Base-by-base conservation (phyloP, 2,113 vertebrate species). In the Zeus faber region DNA sequence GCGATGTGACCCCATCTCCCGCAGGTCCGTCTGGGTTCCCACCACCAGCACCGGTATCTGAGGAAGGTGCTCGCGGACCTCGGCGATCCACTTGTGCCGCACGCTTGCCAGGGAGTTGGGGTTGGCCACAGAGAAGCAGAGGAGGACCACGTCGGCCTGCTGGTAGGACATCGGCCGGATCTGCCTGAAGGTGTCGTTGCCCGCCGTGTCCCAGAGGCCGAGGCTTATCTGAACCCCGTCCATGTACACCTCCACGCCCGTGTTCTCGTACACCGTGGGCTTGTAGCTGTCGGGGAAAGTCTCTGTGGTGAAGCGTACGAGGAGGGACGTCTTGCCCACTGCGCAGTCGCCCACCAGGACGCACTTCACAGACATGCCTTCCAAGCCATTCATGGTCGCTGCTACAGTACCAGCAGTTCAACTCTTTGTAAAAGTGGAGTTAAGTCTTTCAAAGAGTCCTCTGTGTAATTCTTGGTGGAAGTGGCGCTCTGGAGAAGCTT, bases 71-170 rank as follows among this genome's bases (percentile, higher is more conserved):
- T 85, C 89, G 54, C 94, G 90, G 45, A 98, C 76, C 72, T 99
- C 96, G 0, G 62, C 11, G 0, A 98, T 93, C 97, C 97, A 99
- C 72, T 96, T 98, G 48, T 76, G 89, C 25, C 88, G 91, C 58
- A 97, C 45, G 75, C 77, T 97, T 54, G 89, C 80, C 53, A 96
- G 91, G 0, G 96, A 98, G 68, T 71, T 89, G 0, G 91, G 88
- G 82, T 99, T 98, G 58, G 94, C 93, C 58, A 99, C 97, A 0
- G 97, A 99, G 75, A 94, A 99, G 79, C 97, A 99, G 73, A 99
- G 82, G 29, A 99, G 76, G 0, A 97, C 91, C 40, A 99, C 88
- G 0, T 99, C 96, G 0, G 97, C 96, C 70, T 99, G 94, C 59
- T 97, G 93, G 79, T 98, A 97, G 25, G 97, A 99, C 59, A 97